Conservation (phyloP, 1,140 invertebrate genomes). For the Diprion similis region DNA sequence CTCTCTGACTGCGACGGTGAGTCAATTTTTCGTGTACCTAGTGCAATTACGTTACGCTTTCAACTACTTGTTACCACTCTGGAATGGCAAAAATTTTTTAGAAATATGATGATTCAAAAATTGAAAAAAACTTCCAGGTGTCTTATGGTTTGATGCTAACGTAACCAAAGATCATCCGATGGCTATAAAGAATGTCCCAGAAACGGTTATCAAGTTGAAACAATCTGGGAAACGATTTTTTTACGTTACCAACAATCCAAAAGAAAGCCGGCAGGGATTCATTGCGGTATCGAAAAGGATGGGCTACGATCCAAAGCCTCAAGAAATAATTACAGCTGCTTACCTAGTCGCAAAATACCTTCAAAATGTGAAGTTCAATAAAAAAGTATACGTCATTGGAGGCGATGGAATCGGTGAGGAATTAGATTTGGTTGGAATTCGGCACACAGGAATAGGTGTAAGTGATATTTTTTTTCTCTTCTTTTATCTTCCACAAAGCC, state of each 20-base stretch:
- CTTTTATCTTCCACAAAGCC: too few species aligned
- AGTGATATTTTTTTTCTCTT: slow-evolving; percentile 39
- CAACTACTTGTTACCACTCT: not conserved
- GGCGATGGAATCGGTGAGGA: slow-evolving; percentile 77
- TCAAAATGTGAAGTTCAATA: slow-evolving; percentile 70
- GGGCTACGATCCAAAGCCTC: slow-evolving; percentile 72
- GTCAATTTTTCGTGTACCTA: slow-evolving; percentile 18
- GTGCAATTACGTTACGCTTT: not conserved
- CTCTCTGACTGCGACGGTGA: slow-evolving; percentile 81
- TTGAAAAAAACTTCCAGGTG: slow-evolving; percentile 61
- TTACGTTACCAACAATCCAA: slow-evolving; percentile 92
- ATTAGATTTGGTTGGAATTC: slow-evolving; percentile 77
- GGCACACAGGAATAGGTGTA: slow-evolving; percentile 75
- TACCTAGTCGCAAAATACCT: slow-evolving; percentile 83
- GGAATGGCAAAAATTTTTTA: not conserved
- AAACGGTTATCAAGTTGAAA: slow-evolving; percentile 73
- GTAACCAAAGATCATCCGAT: too few species aligned
- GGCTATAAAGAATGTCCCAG: slow-evolving; percentile 70
- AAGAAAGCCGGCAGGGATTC: slow-evolving; percentile 79
- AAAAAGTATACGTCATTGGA: slow-evolving; percentile 86
- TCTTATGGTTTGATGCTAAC: slow-evolving; percentile 79
- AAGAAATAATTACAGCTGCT: slow-evolving; percentile 83
- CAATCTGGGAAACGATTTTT: slow-evolving; percentile 80
- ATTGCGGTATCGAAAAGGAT: slow-evolving; percentile 74
- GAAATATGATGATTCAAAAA: not conserved